Conservation (phyloP, 2,797 vertebrate genomes). For the Acrossocheilus fasciatus region DNA sequence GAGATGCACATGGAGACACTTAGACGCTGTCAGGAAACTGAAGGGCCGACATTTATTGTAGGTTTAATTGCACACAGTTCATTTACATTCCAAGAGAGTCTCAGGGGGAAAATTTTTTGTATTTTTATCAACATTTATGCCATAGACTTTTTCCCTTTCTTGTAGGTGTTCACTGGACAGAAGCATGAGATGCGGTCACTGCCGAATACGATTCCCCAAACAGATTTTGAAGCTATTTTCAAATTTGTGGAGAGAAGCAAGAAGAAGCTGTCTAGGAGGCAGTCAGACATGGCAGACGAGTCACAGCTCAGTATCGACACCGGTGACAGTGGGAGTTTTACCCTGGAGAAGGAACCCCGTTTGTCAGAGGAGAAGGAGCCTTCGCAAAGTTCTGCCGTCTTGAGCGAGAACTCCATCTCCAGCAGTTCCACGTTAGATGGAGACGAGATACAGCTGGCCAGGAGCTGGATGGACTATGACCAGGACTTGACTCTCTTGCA, state of each 20-base stretch:
- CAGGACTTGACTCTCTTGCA: constrained; percentile 69
- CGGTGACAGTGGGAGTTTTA: constrained; percentile 46
- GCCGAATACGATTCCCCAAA: constrained; percentile 66
- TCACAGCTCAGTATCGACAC: constrained; percentile 51
- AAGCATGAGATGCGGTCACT: constrained; percentile 70
- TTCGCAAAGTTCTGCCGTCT: constrained; percentile 38
- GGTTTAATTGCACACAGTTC: constrained; percentile 29
- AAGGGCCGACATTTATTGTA: constrained; percentile 69
- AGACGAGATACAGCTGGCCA: constrained; percentile 57
- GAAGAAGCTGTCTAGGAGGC: constrained; percentile 54
- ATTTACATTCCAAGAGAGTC: not conserved
- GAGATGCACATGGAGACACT: constrained; percentile 69
- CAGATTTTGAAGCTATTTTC: constrained; percentile 69
- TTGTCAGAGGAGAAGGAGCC: constrained; percentile 41
- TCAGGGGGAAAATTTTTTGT: not conserved
- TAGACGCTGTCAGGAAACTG: constrained; percentile 67
- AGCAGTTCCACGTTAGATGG: constrained; percentile 46
- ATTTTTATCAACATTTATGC: not conserved
- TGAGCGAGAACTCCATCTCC: constrained; percentile 44
- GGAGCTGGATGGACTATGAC: constrained; percentile 63
- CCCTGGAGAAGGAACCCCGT: constrained; percentile 20
- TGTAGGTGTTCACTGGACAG: constrained; percentile 70
- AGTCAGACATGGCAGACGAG: constrained; percentile 27
- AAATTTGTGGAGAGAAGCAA: constrained; percentile 60
- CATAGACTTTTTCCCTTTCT: constrained; percentile 32